Evolutionary conservation across 2,113 vertebrate genomes (phyloP).

Genomic region (Sorex araneus): DNA sequence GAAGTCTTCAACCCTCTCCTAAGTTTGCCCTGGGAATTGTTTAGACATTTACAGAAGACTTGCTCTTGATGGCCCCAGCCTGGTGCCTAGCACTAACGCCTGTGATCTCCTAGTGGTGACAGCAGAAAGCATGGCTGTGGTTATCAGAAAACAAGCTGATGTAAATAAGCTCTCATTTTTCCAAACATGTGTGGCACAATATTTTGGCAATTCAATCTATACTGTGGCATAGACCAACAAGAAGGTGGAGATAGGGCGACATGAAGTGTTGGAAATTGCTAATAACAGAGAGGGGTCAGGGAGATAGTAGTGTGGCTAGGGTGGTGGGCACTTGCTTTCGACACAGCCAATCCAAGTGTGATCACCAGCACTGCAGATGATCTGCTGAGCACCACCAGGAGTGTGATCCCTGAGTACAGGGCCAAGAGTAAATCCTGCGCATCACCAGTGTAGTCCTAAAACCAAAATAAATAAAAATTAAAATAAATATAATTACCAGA

Average conservation of each 20-base stretch:
- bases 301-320: no score
- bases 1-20: rapidly evolving
- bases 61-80: no score
- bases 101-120: neutral
- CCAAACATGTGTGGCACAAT: neutral
- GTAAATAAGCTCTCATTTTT: neutral
- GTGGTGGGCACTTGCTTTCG: no score
- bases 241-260: neutral
- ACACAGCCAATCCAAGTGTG: no score
- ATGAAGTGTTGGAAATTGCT: slow-evolving; percentile 12
- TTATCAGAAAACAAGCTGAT: neutral
- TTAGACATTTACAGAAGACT: no score
- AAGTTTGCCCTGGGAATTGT: rapidly evolving
- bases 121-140: neutral
- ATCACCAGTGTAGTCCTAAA: no score
- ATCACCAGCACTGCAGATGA: no score
- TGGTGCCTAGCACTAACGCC: neutral
- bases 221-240: slow-evolving; percentile 38
- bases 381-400: no score
- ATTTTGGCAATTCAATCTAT: slow-evolving; percentile 13
- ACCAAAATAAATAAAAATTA: no score
- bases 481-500: slow-evolving; percentile 34
- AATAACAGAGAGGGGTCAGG: slow-evolving; percentile 5
- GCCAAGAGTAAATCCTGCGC: no score
- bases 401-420: no score